phyloP scores from a whole-genome alignment of 2,888 invertebrate genomes.

The Caenorhabditis sp. region DNA sequence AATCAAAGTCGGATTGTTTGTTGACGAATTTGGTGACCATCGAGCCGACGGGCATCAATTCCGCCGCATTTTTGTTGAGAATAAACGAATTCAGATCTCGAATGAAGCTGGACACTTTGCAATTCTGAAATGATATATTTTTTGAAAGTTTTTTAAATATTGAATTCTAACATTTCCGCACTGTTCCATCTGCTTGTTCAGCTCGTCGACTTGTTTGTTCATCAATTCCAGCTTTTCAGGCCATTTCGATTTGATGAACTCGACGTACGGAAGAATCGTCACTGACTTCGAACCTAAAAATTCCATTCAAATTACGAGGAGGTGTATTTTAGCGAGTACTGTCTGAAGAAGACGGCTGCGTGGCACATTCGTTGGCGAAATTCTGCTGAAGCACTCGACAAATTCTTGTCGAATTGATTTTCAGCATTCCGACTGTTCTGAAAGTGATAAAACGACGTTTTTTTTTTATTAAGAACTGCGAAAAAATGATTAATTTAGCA shows the following conservation, averaged over 20 bases:
- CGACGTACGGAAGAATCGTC: slow-evolving; percentile 22
- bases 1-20: slow-evolving; percentile 53
- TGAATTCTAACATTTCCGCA: slow-evolving; percentile 11
- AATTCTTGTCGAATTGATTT: slow-evolving; percentile 1
- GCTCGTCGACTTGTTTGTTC: slow-evolving; percentile 19
- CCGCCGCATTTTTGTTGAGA: slow-evolving; percentile 30
- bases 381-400: slow-evolving; percentile 5
- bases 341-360: slow-evolving; percentile 42
- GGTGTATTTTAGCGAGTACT: not conserved
- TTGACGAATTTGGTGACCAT: slow-evolving; percentile 54
- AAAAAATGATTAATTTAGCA: not conserved
- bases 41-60: slow-evolving; percentile 47
- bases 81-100: slow-evolving; percentile 28
- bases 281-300: slow-evolving; percentile 17
- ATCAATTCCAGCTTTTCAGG: slow-evolving; percentile 30
- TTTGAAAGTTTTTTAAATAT: not conserved
- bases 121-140: not conserved
- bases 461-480: not conserved
- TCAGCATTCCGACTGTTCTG: slow-evolving; percentile 12
- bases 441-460: not conserved
- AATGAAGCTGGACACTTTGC: slow-evolving; percentile 21
- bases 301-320: not conserved
- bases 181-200: slow-evolving; percentile 24
- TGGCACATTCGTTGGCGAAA: slow-evolving; percentile 19
- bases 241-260: slow-evolving; percentile 36